Base-by-base conservation (phyloP, 1,140 invertebrate species). In the Cherax destructor region DNA sequence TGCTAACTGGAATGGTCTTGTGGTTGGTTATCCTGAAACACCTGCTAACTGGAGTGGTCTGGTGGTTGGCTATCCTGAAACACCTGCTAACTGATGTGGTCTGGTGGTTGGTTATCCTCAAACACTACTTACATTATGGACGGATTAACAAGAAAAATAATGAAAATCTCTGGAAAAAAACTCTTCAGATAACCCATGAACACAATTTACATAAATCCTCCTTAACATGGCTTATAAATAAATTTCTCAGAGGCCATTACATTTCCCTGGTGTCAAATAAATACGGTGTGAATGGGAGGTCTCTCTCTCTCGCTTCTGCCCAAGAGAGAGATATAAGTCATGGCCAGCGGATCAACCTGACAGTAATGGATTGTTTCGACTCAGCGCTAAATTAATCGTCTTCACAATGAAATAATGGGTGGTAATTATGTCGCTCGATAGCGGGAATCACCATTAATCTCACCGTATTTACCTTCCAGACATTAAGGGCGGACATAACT, bases 381-480 rank as follows among this genome's bases (percentile, higher is more conserved):
- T 18, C 61, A 21, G 18, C 61, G 61, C 61, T 65, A 65, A 65
- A 65, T 65, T 65, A 65, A 65, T 65, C 61, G 13, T 16, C 61
- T 65, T 65, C 18, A 21, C 4, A 65, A 65, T 65, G 61, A 65
- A 65, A 65, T 65, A 65, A 65, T 65, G 61, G 61, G 61, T 18
- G 61, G 61, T 65, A 65, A 65, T 65, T 65, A 65, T 65, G 69
- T 74, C 69, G 69, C n/a, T 30, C 24, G 69, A 74, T 74, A 30
- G 69, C 24, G n/a, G 69, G 24, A 74, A 74, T 74, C 69, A 74
- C 69, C 69, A 74, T 74, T 74, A 30, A 74, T 74, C 69, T 74
- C 69, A 3, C 69, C n/a, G 69, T 74, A 74, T 74, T 74, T 74
- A 74, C 69, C n/a, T 74, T 74, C 69, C 69, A 74, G 69, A 74